phyloP scores from a whole-genome alignment of 2,888 invertebrate genomes.

The Caradrina clavipalpis region DNA sequence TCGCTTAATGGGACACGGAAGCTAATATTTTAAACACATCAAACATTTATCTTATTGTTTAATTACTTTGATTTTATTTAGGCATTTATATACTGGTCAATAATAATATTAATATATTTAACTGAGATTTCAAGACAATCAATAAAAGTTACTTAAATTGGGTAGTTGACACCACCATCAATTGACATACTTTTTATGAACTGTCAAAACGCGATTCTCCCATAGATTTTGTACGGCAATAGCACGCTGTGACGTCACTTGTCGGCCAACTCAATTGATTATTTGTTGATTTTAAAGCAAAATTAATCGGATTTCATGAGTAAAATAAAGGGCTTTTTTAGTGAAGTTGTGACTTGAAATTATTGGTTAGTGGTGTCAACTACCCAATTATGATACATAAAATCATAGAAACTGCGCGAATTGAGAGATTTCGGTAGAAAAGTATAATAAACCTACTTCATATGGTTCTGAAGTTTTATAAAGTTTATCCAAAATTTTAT shows the following conservation, averaged over 20 bases:
- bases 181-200: no score
- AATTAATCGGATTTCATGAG: no score
- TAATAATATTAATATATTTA: neutral
- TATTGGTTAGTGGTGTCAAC: no score
- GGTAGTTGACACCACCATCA: no score
- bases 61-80: slow-evolving; percentile 6
- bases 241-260: no score
- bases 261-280: no score
- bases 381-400: neutral
- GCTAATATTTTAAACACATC: slow-evolving; percentile 24
- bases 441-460: slow-evolving; percentile 9
- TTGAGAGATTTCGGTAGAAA: neutral
- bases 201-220: no score
- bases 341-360: no score
- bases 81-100: slow-evolving; percentile 1
- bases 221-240: no score
- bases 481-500: slow-evolving; percentile 28
- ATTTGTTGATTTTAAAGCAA: no score
- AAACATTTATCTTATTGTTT: slow-evolving; percentile 13
- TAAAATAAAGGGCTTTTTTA: no score
- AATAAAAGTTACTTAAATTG: neutral
- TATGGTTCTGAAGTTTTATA: slow-evolving; percentile 19
- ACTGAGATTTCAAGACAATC: neutral
- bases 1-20: neutral
- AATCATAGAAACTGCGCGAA: slow-evolving; percentile 1